Evolutionary conservation across 2,797 vertebrate genomes (phyloP), one percentile per base, ranked within the genome.

Genomic region (Prionace glauca): DNA sequence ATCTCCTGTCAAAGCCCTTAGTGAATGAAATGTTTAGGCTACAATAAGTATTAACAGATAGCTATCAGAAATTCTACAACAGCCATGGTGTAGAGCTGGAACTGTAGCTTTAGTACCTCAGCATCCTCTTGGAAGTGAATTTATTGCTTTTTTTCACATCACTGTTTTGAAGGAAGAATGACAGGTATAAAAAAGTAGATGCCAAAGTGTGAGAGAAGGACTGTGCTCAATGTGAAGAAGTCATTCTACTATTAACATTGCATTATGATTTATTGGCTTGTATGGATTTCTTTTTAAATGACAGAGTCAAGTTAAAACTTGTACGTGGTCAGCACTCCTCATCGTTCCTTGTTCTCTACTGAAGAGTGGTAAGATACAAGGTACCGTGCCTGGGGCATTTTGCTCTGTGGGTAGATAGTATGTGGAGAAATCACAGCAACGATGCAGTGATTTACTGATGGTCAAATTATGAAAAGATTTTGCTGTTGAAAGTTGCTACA

Each of bases 1-100:
- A 98, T 97, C 96, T 96, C 95, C 97, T 98, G 98, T 98, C 98
- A 98, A 96, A 97, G 97, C 97, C 94, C 95, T 97, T 97, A 97
- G 96, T 97, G 96, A 96, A 96, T 96, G 96, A 95, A 97, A 97
- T 97, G 97, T 98, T 98, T 96, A 96, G 95, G 96, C 96, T 93
- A 97, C 97, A 67, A 97, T 96, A 96, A 81, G 18, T 95, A 96
- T 97, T 98, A 98, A 98, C 97, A 97, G 97, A 98, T 97, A 98
- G 98, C 98, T 96, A 98, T 98, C 98, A 98, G 96, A 56, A 96
- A 97, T 97, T 97, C 96, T 97, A 95, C 96, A 96, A 97, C 97
- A 97, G 96, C 16, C 96, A 96, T 96, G 96, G 86, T 95, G 88
- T 94, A 96, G 96, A 96, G 96, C 96, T 96, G 96, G 96, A 94